phyloP scores from a whole-genome alignment of 2,888 invertebrate species.

The Megalurothrips usitatus region DNA sequence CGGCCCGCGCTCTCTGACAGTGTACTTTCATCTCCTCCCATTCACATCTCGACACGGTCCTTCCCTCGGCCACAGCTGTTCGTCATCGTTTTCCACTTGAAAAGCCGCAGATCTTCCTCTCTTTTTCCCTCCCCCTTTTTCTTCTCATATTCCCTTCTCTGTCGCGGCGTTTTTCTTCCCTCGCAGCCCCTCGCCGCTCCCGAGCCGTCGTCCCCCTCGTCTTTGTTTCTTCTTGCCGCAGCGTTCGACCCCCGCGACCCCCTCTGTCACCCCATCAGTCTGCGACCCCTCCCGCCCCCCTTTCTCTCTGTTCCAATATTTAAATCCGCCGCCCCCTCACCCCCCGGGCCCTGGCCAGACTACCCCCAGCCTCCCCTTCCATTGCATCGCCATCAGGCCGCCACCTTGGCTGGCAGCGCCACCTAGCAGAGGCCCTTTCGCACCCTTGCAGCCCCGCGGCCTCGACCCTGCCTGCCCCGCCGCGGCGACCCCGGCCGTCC shows the following conservation, averaged over 20 bases:
- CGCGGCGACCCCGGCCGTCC: not conserved
- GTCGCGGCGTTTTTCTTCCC: too few relatives aligned
- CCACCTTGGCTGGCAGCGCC: not conserved
- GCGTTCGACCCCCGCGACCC: not conserved
- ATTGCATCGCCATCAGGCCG: not conserved
- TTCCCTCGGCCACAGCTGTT: slow-evolving; percentile 22
- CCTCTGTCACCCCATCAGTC: not conserved
- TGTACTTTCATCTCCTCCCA: not conserved
- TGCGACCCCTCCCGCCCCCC: not conserved
- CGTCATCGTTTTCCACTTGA: slow-evolving; percentile 19
- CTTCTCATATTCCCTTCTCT: not conserved
- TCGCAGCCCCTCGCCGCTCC: not conserved
- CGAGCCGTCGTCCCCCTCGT: not conserved
- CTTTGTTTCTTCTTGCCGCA: not conserved
- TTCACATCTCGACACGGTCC: slow-evolving; percentile 25
- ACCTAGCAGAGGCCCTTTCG: not conserved
- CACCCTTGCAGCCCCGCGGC: not conserved
- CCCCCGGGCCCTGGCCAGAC: not conserved
- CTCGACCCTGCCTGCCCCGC: not conserved
- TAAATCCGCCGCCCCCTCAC: not conserved
- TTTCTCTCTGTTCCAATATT: not conserved
- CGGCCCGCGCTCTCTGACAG: not conserved
- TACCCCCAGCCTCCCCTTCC: not conserved
- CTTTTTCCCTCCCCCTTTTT: not conserved
- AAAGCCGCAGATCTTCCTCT: slow-evolving; percentile 18